Evolutionary conservation across 1,140 invertebrate genomes (phyloP).

Genomic region (Drosophila sulfurigaster): DNA sequence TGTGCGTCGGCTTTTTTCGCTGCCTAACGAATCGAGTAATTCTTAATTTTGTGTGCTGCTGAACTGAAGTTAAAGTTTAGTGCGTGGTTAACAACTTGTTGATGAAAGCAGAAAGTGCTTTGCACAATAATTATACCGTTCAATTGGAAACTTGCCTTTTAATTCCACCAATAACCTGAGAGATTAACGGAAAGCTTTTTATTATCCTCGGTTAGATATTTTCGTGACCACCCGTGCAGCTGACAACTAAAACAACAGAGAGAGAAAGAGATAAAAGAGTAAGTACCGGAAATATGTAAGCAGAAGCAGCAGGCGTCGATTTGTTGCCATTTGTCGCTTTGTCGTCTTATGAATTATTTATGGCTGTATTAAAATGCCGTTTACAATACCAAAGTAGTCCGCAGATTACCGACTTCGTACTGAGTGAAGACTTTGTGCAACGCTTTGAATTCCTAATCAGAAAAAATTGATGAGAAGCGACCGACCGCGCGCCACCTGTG

Average conservation of each 20-base stretch:
- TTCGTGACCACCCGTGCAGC: conserved; percentile 58
- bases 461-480: conserved; percentile 26
- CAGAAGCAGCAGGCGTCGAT: conserved; percentile 37
- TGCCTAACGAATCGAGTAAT: conserved; percentile 33
- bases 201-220: not conserved
- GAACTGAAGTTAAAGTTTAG: conserved; percentile 9
- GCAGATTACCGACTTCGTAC: conserved; percentile 17
- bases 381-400: conserved; percentile 60
- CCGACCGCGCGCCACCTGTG: conserved; percentile 43
- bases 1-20: conserved; percentile 25
- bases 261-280: conserved; percentile 37
- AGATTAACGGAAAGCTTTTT: not conserved
- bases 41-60: conserved; percentile 21
- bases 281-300: conserved; percentile 72
- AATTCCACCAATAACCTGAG: conserved; percentile 4
- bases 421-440: conserved; percentile 27
- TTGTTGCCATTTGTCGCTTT: conserved; percentile 51
- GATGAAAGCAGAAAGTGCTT: conserved; percentile 30
- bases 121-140: conserved; percentile 27
- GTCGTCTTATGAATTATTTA: conserved; percentile 69
- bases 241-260: conserved; percentile 28
- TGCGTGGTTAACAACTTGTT: conserved; percentile 26
- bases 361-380: conserved; percentile 62
- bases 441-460: conserved; percentile 78
- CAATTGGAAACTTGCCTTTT: conserved; percentile 15